phyloP scores from a whole-genome alignment of 2,113 vertebrate genomes.

The Thymallus thymallus region DNA sequence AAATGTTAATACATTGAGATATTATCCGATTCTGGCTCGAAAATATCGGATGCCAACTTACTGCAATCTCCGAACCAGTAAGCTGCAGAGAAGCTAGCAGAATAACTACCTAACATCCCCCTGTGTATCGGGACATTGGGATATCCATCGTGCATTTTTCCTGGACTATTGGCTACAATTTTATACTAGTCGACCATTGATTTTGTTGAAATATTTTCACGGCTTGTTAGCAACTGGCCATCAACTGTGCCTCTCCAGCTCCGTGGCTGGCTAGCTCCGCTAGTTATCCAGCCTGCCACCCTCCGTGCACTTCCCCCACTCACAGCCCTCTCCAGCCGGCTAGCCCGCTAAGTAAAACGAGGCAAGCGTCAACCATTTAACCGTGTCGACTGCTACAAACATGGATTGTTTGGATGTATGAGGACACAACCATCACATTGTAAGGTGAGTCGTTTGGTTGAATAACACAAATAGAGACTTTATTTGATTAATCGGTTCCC shows the following conservation, averaged over 20 bases:
- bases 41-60: slow-evolving; percentile 37
- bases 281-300: slow-evolving; percentile 55
- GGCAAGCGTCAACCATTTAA: slow-evolving; percentile 67
- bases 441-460: slow-evolving; percentile 65
- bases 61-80: background rate
- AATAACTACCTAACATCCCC: slow-evolving; percentile 1
- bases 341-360: slow-evolving; percentile 76
- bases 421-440: slow-evolving; percentile 62
- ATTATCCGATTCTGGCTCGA: background rate
- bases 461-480: background rate
- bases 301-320: slow-evolving; percentile 74
- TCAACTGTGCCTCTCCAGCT: background rate
- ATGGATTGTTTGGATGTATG: slow-evolving; percentile 74
- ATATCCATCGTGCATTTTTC: too few species aligned
- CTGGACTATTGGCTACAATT: background rate
- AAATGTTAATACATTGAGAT: background rate
- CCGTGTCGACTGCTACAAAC: slow-evolving; percentile 54
- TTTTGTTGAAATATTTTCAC: background rate
- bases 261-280: slow-evolving; percentile 32
- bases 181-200: background rate
- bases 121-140: too few species aligned
- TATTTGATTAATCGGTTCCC: slow-evolving; percentile 28
- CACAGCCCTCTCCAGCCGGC: slow-evolving; percentile 65
- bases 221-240: background rate
- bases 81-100: slow-evolving; percentile 35